A percentile compares a stretch with the other conserved stretches of the same genome.
Conservation (phyloP, 2,888 invertebrate species). For the Dioctria linearis region DNA sequence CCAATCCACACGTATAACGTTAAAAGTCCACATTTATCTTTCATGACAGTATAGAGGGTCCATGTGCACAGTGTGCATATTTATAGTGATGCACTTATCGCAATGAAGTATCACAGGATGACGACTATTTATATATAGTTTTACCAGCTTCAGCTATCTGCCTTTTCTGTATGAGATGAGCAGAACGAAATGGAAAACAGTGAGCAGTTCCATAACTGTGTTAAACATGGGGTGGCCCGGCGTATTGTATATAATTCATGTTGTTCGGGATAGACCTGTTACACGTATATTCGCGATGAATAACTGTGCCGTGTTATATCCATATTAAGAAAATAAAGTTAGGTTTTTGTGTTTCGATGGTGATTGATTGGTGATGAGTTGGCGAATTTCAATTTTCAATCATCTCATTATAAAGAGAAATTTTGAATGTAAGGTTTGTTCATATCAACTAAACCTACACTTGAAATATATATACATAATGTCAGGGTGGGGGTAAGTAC, state of each 20-base stretch:
- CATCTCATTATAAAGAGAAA: too few species aligned
- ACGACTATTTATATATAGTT: background rate
- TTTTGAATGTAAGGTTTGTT: too few species aligned
- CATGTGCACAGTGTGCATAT: background rate
- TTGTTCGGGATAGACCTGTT: slow-evolving; percentile 15
- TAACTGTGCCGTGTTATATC: slow-evolving; percentile 18
- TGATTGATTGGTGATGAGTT: too few species aligned
- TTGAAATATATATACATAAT: too few species aligned
- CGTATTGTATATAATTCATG: too few species aligned
- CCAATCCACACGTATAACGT: slow-evolving; percentile 34
- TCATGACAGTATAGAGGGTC: background rate
- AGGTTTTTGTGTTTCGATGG: too few species aligned
- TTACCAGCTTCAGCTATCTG: slow-evolving; percentile 42
- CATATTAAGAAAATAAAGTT: too few species aligned
- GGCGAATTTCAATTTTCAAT: too few species aligned
- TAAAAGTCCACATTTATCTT: background rate
- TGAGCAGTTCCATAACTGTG: slow-evolving; percentile 1
- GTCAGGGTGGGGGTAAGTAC: too few species aligned
- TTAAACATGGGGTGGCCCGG: too few species aligned
- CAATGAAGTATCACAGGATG: background rate
- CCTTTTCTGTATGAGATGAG: background rate
- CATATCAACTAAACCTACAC: too few species aligned
- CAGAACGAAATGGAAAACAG: slow-evolving; percentile 47
- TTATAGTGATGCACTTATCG: background rate
- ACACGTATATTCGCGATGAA: slow-evolving; percentile 2